phyloP scores from a whole-genome alignment of 1,140 invertebrate species.

The Triops cancriformis region DNA sequence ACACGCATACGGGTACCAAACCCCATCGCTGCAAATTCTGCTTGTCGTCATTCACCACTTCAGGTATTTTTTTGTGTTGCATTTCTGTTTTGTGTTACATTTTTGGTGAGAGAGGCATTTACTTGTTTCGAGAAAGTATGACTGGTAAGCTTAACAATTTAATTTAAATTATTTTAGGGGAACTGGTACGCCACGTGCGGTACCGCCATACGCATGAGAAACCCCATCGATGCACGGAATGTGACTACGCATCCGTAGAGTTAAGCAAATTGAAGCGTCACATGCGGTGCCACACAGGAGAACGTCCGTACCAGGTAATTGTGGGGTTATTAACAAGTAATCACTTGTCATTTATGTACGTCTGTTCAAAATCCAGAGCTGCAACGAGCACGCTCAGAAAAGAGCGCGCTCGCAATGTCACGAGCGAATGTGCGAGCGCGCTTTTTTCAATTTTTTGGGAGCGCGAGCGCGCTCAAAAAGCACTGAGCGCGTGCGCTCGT shows the following conservation, averaged over 20 bases:
- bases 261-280: constrained; percentile 86
- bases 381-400: too few relatives aligned
- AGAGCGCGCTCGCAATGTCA: too few relatives aligned
- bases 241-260: constrained; percentile 91
- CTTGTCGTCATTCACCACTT: constrained; percentile 88
- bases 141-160: too few relatives aligned
- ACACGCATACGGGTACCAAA: constrained; percentile 91
- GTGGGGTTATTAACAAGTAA: constrained; percentile 21
- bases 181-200: constrained; percentile 83
- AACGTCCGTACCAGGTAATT: constrained; percentile 62
- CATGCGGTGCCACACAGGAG: constrained; percentile 85
- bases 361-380: too few relatives aligned
- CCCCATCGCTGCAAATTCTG: constrained; percentile 91
- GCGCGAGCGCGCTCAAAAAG: too few relatives aligned
- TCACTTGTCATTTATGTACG: too few relatives aligned
- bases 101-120: too few relatives aligned
- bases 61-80: constrained; percentile 46
- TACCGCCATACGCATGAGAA: constrained; percentile 92
- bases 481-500: too few relatives aligned
- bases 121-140: background rate
- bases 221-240: constrained; percentile 87
- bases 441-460: too few relatives aligned
- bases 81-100: background rate
- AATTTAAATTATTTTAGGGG: constrained; percentile 50
- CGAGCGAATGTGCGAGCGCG: too few relatives aligned